phyloP scores from a whole-genome alignment of 2,113 vertebrate species.

The Sorex araneus region DNA sequence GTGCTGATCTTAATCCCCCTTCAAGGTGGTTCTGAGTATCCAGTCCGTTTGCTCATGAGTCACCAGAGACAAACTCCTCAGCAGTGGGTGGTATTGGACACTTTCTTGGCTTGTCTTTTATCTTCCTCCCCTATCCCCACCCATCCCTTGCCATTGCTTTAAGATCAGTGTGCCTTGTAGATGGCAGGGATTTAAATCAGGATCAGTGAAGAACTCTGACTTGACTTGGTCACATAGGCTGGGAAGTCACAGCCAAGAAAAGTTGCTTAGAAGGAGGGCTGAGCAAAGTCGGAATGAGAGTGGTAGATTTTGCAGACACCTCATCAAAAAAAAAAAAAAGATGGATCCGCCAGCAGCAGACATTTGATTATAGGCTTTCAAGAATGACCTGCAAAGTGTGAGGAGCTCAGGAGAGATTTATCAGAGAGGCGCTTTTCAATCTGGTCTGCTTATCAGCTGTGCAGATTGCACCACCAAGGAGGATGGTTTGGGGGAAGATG shows the following conservation, averaged over 20 bases:
- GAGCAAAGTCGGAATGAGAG: background rate
- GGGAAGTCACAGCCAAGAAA: conserved; percentile 1
- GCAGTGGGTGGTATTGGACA: conserved; percentile 2
- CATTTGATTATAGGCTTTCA: background rate
- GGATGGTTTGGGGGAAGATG: background rate
- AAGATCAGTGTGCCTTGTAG: conserved; percentile 25
- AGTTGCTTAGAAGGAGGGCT: background rate
- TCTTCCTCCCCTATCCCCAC: background rate
- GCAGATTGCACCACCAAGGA: conserved; percentile 18
- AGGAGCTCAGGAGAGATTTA: conserved; percentile 17
- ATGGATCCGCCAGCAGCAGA: background rate
- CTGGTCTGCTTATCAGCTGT: conserved; percentile 40
- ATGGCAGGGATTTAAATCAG: conserved; percentile 51
- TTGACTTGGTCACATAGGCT: background rate
- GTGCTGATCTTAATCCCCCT: background rate
- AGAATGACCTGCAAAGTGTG: background rate
- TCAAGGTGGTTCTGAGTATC: background rate
- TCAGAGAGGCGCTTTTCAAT: conserved; percentile 47
- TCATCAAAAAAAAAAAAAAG: conserved; percentile 45
- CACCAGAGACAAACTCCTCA: conserved; percentile 45
- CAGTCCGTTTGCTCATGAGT: background rate
- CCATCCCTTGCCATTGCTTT: conserved; percentile 7
- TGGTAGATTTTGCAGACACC: background rate
- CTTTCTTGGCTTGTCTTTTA: background rate
- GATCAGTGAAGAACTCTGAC: conserved; percentile 30